A percentile compares a stretch with the other conserved stretches of the same genome.
phyloP scores from a whole-genome alignment of 2,888 invertebrate genomes.

The Hydraecia micacea region DNA sequence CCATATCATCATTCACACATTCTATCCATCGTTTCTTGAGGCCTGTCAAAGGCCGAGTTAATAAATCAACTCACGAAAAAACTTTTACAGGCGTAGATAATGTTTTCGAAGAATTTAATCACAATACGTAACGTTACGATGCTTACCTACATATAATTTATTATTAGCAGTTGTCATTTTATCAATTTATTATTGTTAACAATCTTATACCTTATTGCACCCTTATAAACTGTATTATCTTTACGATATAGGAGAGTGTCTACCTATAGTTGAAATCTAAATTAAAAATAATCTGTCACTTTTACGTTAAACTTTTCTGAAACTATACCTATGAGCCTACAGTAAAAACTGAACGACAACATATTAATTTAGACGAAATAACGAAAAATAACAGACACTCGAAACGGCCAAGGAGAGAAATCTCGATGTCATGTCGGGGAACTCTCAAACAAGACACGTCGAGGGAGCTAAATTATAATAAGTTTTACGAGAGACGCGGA shows the following conservation, averaged over 20 bases:
- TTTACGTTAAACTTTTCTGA: neutral
- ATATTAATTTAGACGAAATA: neutral
- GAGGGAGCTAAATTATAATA: constrained; percentile 11
- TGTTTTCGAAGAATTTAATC: neutral
- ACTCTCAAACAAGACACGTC: neutral
- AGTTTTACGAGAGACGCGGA: neutral
- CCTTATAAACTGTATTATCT: neutral
- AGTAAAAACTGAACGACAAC: neutral
- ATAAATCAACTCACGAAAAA: constrained; percentile 1
- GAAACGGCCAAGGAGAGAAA: neutral
- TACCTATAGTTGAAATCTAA: neutral
- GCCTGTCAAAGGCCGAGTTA: no score
- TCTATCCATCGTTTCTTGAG: no score
- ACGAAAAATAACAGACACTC: neutral
- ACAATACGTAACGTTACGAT: neutral
- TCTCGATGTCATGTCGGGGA: neutral
- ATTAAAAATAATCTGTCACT: neutral
- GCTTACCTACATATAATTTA: neutral
- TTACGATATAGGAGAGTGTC: neutral
- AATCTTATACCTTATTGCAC: neutral
- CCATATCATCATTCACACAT: no score
- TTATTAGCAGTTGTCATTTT: neutral
- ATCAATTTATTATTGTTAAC: neutral
- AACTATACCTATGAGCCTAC: neutral
- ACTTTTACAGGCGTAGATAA: constrained; percentile 1